Evolutionary conservation across 2,888 invertebrate species (phyloP).

Genomic region (Trichogramma dendrolimi): DNA sequence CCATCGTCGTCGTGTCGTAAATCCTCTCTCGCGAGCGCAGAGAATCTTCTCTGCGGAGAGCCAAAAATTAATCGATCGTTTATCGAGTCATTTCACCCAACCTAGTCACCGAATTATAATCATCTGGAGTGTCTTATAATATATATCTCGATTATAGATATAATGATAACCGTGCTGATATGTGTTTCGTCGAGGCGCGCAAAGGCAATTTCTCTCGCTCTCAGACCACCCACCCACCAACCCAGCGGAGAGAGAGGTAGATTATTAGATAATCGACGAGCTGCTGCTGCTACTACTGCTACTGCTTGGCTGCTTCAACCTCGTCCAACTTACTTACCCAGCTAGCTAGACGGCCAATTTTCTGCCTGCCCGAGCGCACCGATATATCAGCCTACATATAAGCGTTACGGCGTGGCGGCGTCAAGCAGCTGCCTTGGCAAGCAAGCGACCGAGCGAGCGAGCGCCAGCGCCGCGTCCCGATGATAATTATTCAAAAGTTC

Average conservation of each 20-base stretch:
- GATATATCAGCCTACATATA: constrained; percentile 34
- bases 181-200: not conserved
- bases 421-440: constrained; percentile 4
- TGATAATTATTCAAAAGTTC: constrained; percentile 48
- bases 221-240: too few species aligned
- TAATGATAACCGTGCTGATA: too few species aligned
- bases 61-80: too few species aligned
- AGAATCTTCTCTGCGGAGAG: constrained; percentile 12
- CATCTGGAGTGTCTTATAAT: too few species aligned
- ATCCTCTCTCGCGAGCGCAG: constrained; percentile 13
- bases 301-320: too few species aligned
- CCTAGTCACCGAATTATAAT: too few species aligned
- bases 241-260: not conserved
- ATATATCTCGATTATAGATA: too few species aligned
- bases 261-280: constrained; percentile 34
- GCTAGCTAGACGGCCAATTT: constrained; percentile 34
- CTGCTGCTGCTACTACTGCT: not conserved
- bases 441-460: not conserved
- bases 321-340: too few species aligned
- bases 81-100: too few species aligned
- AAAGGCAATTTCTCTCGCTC: not conserved
- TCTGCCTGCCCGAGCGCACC: constrained; percentile 40
- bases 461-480: constrained; percentile 5
- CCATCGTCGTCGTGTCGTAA: too few species aligned
- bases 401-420: constrained; percentile 31